phyloP scores from a whole-genome alignment of 2,888 invertebrate species.

The Aleiodes leptofemur region DNA sequence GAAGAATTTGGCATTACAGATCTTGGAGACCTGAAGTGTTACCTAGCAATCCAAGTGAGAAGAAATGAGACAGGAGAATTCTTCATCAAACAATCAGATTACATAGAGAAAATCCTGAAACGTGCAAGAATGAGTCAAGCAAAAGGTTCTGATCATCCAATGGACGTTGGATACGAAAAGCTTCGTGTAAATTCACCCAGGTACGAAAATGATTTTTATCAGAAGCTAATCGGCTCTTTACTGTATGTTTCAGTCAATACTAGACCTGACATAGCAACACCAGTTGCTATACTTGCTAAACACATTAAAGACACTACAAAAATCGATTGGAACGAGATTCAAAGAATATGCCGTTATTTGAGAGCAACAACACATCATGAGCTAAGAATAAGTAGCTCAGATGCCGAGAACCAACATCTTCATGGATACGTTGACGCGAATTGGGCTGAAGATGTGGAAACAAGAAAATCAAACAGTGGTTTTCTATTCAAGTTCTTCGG shows the following conservation, averaged over 20 bases:
- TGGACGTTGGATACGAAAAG: conserved; percentile 52
- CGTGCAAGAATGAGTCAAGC: conserved; percentile 46
- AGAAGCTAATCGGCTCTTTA: conserved; percentile 53
- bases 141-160: conserved; percentile 48
- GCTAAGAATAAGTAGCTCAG: conserved; percentile 42
- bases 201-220: conserved; percentile 48
- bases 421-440: conserved; percentile 65
- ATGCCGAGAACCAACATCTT: conserved; percentile 41
- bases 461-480: conserved; percentile 65
- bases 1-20: conserved; percentile 45
- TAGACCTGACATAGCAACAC: conserved; percentile 55
- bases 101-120: conserved; percentile 49
- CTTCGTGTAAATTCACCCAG: not conserved
- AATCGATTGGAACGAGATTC: conserved; percentile 62
- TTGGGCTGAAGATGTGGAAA: conserved; percentile 62
- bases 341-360: conserved; percentile 59
- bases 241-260: conserved; percentile 56
- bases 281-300: conserved; percentile 59
- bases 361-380: conserved; percentile 53
- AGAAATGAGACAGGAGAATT: conserved; percentile 44
- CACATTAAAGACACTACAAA: conserved; percentile 55
- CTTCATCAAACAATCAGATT: conserved; percentile 47
- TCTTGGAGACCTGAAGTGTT: conserved; percentile 51
- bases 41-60: conserved; percentile 52
- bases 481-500: conserved; percentile 57